Conservation (phyloP, 2,888 invertebrate genomes). For the Nesidiocoris tenuis region DNA sequence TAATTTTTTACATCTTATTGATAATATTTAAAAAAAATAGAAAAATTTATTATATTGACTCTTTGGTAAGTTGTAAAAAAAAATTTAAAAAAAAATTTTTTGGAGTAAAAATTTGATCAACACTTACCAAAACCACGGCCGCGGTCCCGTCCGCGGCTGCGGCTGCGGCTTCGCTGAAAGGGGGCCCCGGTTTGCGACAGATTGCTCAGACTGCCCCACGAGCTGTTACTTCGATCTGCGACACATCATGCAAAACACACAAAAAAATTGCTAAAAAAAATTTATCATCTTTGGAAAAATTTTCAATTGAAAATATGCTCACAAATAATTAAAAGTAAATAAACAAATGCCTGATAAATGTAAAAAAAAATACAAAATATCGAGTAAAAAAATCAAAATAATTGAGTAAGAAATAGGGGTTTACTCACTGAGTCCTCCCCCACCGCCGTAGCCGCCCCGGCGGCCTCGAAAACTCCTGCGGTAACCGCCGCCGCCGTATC, state of each 20-base stretch:
- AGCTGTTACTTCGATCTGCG: constrained; percentile 16
- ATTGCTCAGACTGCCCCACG: constrained; percentile 18
- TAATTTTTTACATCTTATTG: no score
- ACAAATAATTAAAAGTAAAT: no score
- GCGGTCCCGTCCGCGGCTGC: constrained; percentile 10
- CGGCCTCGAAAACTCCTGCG: constrained; percentile 12
- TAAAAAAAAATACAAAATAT: no score
- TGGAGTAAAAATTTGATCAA: no score
- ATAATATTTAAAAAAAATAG: no score
- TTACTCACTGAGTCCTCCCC: constrained; percentile 26
- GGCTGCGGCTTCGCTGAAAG: background rate
- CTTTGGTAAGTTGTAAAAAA: no score
- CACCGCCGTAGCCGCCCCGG: background rate
- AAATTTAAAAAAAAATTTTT: no score
- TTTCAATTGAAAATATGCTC: background rate
- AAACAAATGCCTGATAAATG: no score
- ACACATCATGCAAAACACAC: no score
- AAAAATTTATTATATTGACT: no score
- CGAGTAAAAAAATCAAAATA: background rate
- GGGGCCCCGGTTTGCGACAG: constrained; percentile 8
- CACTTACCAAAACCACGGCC: constrained; percentile 17
- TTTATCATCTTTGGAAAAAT: no score
- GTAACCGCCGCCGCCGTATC: constrained; percentile 20
- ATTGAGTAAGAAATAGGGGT: background rate
- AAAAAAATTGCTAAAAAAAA: no score